Base-by-base conservation (phyloP, 1,140 invertebrate genomes). In the Ladona fulva region DNA sequence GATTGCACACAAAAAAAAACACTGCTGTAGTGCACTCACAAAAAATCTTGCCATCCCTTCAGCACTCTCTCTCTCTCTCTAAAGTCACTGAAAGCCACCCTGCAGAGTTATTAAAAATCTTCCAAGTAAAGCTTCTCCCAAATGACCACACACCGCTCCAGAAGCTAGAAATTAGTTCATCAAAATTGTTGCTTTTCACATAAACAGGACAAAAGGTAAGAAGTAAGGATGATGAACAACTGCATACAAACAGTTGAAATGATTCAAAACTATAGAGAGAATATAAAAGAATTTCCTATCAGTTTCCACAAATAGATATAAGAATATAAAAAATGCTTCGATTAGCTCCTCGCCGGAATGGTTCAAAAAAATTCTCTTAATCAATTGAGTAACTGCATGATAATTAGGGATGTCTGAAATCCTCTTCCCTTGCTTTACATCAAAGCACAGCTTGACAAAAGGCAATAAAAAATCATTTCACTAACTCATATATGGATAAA, bases 1-100 rank as follows among this genome's bases (percentile, higher is more conserved):
- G 52, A 66, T 66, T 66, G 52, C 52, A 66, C 52, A 66, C 52
- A 66, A 66, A 66, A 66, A 52, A 66, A 66, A 66, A 66, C 52
- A 66, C 52, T 66, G 52, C 52, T 66, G 52, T 5, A 19, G 52
- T 66, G 52, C 52, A 66, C 52, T 66, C 52, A 66, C 52, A 66
- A 66, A 66, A 66, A 66, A 66, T 19, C 52, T 66, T 66, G 52
- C 52, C 52, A 19, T 22, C 52, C 52, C 52, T 66, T 66, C 52
- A 66, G 52, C 52, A 66, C 52, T 66, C n/a, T 66, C n/a, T 37
- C 29, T 37, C n/a, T n/a, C n/a, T 52, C 19, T 52, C 44, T 6
- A 66, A 66, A 66, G 14, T 66, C 52, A 66, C 52, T 19, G 52
- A 66, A 66, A 66, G 52, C 52, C 52, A 66, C 52, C 52, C 52